Conservation (phyloP, 2,888 invertebrate genomes). For the Ophion ellenae region DNA sequence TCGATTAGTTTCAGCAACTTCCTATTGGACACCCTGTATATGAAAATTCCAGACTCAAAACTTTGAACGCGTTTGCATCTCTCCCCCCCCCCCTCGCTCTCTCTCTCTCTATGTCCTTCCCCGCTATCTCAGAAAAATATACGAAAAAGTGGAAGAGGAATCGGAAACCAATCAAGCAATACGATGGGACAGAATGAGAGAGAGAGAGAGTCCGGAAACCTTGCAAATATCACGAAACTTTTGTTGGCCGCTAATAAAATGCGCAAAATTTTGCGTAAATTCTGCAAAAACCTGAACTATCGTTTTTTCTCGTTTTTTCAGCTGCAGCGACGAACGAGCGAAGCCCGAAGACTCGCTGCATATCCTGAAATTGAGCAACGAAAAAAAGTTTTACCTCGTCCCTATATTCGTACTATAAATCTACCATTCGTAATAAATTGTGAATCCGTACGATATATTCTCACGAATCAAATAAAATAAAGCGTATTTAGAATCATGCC, state of each 20-base stretch:
- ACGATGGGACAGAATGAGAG: not conserved
- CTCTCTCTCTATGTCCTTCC: not conserved
- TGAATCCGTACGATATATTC: not conserved
- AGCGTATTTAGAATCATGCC: not conserved
- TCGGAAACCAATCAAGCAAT: conserved; percentile 3
- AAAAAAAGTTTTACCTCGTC: not conserved
- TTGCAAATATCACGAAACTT: conserved; percentile 37
- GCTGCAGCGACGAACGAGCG: not conserved
- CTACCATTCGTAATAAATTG: conserved; percentile 1
- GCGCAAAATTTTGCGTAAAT: not conserved
- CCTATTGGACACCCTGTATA: no score
- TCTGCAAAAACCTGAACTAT: not conserved
- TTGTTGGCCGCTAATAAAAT: not conserved
- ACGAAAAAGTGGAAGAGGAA: not conserved
- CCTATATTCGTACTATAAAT: not conserved
- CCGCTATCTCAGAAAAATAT: not conserved
- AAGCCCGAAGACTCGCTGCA: not conserved
- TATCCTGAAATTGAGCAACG: not conserved
- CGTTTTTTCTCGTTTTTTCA: not conserved
- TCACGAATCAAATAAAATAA: not conserved
- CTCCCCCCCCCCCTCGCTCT: no score
- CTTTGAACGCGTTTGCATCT: no score
- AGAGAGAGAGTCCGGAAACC: conserved; percentile 30
- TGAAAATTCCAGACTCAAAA: no score
- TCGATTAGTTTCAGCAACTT: no score